phyloP scores from a whole-genome alignment of 2,888 invertebrate genomes.

The Melanargia galathea region DNA sequence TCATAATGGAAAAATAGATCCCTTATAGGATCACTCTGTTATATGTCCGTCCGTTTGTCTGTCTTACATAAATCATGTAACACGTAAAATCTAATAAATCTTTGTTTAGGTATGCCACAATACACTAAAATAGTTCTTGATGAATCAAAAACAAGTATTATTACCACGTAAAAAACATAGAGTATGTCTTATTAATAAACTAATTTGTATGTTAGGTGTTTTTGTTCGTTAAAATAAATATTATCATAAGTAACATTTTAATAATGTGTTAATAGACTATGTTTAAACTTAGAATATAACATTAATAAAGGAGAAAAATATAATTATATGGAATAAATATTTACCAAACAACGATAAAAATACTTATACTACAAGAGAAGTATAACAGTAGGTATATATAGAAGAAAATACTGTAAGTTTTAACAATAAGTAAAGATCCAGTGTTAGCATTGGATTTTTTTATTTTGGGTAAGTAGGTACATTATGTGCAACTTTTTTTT shows the following conservation, averaged over 20 bases:
- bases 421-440: constrained; percentile 1
- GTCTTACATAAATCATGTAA: neutral
- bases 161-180: no score
- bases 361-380: constrained; percentile 10
- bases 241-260: neutral
- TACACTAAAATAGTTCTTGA: neutral
- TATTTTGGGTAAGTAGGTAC: no score
- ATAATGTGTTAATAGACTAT: neutral
- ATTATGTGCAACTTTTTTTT: no score
- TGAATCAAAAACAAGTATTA: neutral
- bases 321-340: neutral
- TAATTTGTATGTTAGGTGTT: no score
- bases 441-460: no score
- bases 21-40: no score
- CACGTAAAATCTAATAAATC: neutral
- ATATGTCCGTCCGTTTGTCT: no score
- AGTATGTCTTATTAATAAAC: no score
- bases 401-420: neutral
- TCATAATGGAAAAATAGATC: no score
- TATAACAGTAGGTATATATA: constrained; percentile 7
- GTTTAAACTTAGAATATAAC: neutral
- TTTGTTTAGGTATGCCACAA: neutral
- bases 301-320: neutral
- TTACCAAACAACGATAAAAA: constrained; percentile 14
- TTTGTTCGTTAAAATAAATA: neutral